phyloP scores from a whole-genome alignment of 2,797 vertebrate species.

The Intellagama lesueurii region DNA sequence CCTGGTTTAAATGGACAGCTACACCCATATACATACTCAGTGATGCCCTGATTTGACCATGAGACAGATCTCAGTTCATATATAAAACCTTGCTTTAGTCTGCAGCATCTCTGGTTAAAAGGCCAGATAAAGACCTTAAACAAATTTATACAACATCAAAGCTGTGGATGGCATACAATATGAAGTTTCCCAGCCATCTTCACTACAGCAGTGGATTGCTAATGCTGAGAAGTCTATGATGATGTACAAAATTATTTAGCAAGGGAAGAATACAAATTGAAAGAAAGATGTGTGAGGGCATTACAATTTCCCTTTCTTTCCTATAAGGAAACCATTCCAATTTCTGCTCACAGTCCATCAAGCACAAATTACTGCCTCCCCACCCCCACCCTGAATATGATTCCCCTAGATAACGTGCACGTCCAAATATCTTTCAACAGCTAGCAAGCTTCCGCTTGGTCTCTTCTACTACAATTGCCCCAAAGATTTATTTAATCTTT shows the following conservation, averaged over 20 bases:
- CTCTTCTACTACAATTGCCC: background rate
- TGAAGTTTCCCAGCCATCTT: background rate
- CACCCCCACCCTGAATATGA: background rate
- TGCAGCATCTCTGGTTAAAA: background rate
- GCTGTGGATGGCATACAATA: background rate
- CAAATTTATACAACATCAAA: background rate
- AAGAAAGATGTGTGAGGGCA: background rate
- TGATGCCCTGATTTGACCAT: background rate
- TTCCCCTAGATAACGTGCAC: background rate
- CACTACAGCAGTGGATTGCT: background rate
- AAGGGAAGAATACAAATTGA: background rate
- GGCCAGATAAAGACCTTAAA: background rate
- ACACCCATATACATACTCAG: background rate
- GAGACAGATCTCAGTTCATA: background rate
- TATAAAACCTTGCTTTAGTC: background rate
- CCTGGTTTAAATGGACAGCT: background rate
- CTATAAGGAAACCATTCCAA: background rate
- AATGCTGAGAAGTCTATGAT: background rate
- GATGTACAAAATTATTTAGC: background rate
- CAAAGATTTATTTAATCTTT: background rate
- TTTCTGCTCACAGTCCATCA: slow-evolving; percentile 4
- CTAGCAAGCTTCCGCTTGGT: background rate
- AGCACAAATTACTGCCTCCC: background rate
- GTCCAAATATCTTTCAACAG: background rate
- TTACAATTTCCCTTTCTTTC: background rate